These are phyloP conservation scores for Pteruthius melanotis DNA, from an alignment of 2,113 vertebrate genomes.

Conservation along the genomic window DNA sequence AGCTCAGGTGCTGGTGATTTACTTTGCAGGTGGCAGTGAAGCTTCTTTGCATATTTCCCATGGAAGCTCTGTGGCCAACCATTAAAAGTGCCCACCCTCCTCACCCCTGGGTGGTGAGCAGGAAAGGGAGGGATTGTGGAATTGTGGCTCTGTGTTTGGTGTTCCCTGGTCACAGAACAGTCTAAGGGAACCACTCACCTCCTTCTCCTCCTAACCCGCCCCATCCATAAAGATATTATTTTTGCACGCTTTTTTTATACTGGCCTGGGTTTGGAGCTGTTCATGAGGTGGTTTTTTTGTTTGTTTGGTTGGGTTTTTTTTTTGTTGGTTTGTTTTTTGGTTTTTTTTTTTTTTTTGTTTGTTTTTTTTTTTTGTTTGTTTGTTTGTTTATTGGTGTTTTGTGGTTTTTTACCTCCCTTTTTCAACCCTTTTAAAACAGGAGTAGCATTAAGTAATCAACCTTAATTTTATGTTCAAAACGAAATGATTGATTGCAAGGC, in stretches of 20 bases:
- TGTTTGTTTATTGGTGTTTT: not conserved
- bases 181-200: not conserved
- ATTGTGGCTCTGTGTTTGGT: not conserved
- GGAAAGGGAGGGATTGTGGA: no score
- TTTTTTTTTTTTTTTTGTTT: not conserved
- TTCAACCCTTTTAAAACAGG: not conserved
- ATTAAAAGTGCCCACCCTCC: not conserved
- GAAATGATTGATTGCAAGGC: not conserved
- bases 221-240: not conserved
- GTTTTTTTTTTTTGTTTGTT: not conserved
- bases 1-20: constrained; percentile 12
- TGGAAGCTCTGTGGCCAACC: not conserved
- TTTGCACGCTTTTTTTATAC: not conserved
- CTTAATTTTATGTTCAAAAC: not conserved
- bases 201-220: not conserved
- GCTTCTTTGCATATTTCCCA: not conserved
- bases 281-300: no score
- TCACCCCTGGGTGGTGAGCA: not conserved
- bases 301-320: no score
- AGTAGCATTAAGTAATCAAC: not conserved
- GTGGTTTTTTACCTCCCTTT: accelerated
- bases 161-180: not conserved
- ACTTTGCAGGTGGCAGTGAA: not conserved
- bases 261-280: not conserved
- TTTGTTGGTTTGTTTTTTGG: not conserved